Conservation (phyloP, 2,888 invertebrate species). For the Halictus ligatus region DNA sequence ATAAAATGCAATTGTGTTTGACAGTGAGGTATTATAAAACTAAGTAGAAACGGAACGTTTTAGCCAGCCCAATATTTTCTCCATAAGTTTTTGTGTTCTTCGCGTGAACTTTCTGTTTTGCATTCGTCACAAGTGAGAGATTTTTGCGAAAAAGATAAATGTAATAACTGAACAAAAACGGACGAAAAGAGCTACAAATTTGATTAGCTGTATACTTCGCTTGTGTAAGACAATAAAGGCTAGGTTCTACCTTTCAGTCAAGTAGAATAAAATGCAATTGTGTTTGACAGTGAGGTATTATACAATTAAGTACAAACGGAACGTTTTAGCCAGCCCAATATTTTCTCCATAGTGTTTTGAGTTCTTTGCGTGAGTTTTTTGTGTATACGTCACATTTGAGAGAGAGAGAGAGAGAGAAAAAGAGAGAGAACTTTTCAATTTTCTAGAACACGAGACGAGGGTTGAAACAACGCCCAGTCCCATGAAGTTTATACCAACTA, state of each 20-base stretch:
- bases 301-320: background rate
- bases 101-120: background rate
- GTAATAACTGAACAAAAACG: no score
- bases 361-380: background rate
- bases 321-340: background rate
- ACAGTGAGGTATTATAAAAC: background rate
- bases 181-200: no score
- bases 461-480: slow-evolving; percentile 4
- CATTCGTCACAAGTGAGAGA: no score
- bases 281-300: background rate
- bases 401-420: background rate
- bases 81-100: background rate
- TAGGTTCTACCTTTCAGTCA: background rate
- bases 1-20: background rate
- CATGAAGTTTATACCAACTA: slow-evolving; percentile 33
- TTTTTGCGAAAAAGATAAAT: no score
- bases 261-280: background rate
- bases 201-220: background rate
- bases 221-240: background rate
- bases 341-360: background rate
- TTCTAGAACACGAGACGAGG: background rate
- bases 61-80: background rate
- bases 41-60: background rate
- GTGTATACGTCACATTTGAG: background rate
- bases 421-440: slow-evolving; percentile 21